These are phyloP conservation scores for Neofelis nebulosa DNA, from an alignment of 2,113 vertebrate species.

Conservation along the genomic window DNA sequence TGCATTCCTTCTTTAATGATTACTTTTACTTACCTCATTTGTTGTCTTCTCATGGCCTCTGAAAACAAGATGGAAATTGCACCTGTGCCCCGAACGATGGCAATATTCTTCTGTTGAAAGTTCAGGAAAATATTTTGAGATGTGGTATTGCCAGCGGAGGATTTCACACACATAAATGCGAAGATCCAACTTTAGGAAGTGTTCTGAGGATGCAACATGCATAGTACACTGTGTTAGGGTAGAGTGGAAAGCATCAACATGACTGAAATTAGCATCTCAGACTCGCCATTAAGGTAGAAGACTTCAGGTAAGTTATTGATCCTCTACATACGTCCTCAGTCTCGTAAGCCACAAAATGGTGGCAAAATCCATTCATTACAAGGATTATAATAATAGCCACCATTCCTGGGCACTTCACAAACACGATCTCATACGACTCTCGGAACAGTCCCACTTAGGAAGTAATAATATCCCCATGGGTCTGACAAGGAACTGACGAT, in stretches of 20 bases:
- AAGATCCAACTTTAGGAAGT: neutral
- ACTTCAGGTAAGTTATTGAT: neutral
- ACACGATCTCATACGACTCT: neutral
- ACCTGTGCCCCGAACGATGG: neutral
- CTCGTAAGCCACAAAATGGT: neutral
- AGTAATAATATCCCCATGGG: neutral
- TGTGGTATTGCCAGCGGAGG: too few species aligned
- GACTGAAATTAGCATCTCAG: neutral
- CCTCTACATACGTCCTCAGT: neutral
- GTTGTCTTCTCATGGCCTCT: neutral
- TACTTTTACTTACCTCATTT: neutral
- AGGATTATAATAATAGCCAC: neutral
- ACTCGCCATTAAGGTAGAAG: neutral
- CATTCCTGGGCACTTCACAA: neutral
- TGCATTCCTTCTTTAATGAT: constrained; percentile 20
- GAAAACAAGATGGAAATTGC: constrained; percentile 21
- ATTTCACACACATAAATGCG: neutral
- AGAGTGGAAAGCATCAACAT: neutral
- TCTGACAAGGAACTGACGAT: neutral
- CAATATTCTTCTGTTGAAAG: constrained; percentile 12
- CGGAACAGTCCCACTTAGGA: neutral
- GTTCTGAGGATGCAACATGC: neutral
- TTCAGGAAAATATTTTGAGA: neutral
- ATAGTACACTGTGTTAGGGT: neutral
- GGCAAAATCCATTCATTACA: neutral